A percentile compares a stretch with the other conserved stretches of the same genome.
phyloP scores from a whole-genome alignment of 2,113 vertebrate species.

The Corythornis cristatus region DNA sequence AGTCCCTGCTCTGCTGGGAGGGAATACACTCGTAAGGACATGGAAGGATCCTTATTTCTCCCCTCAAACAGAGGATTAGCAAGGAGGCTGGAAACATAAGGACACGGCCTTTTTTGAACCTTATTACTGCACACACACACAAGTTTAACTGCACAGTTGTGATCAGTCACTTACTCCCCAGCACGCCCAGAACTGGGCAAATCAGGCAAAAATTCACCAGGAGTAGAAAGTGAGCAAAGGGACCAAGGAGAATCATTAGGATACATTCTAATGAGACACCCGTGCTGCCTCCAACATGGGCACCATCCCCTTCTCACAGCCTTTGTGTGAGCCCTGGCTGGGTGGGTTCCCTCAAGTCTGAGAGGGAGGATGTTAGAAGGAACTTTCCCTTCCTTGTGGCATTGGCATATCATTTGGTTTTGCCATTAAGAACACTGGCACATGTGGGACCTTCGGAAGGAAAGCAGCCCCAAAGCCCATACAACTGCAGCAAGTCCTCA shows the following conservation, averaged over 20 bases:
- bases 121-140: not conserved
- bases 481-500: not conserved
- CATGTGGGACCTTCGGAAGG: not conserved
- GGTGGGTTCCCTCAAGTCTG: accelerated
- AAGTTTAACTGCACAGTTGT: not conserved
- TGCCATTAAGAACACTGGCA: accelerated
- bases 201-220: not conserved
- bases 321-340: not conserved
- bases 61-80: not conserved
- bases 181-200: not conserved
- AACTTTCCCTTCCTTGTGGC: not conserved
- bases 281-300: not conserved
- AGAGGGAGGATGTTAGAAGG: not conserved
- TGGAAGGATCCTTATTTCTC: not conserved
- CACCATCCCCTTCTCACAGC: not conserved
- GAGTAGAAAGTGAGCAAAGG: not conserved
- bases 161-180: not conserved
- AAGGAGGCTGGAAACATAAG: not conserved
- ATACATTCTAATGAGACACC: not conserved
- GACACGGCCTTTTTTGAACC: not conserved
- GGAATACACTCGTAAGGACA: not conserved
- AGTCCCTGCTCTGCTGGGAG: not conserved
- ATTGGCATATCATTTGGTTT: not conserved
- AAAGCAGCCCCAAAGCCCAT: not conserved
- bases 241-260: not conserved